Base-by-base conservation (phyloP, 2,888 invertebrate genomes). In the Atherix ibis region DNA sequence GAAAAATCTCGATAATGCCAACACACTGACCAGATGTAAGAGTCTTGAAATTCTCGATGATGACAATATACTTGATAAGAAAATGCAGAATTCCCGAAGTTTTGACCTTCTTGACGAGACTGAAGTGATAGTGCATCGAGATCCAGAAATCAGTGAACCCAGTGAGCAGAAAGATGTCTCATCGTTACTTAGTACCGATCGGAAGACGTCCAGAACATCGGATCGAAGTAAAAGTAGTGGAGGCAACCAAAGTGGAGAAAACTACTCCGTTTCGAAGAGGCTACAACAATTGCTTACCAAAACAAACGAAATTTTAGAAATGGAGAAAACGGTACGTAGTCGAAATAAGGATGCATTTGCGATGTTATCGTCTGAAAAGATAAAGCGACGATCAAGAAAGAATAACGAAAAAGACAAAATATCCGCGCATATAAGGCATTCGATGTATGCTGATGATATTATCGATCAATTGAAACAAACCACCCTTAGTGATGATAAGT, bases 1-100 rank as follows among this genome's bases (percentile, higher is more conserved):
- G 9, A 67, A 67, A 46, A 66, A 67, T 5, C 65, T 66, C 5
- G 53, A 66, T 25, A 66, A 67, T 36, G 66, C 69, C 38, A 66
- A 69, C 19, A 70, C 71, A 2, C 51, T 77, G 19, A 71, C 75
- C 27, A 62, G 81, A 32, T 76, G 80, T 2, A 70, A 76, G 43
- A 82, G 81, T 43, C 58, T 82, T 45, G 82, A 83, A 51, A 53
- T 81, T 39, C 50, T 79, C 22, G 72, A 74, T 47, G 64, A 62
- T 18, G 53, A 54, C 39, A 57, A 54, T 15, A 49, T 52, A 1
- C 53, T 54, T 1, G 50, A 54, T n/a, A 52, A 41, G n/a, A 46
- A 44, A 26, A 35, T 55, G 5, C 41, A 45, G 5, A 53, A 52
- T 18, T 68, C 71, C 13, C 64, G 62, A 46, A 71, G 71, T 43